phyloP scores from a whole-genome alignment of 2,113 vertebrate genomes.

The Climacteris rufus region DNA sequence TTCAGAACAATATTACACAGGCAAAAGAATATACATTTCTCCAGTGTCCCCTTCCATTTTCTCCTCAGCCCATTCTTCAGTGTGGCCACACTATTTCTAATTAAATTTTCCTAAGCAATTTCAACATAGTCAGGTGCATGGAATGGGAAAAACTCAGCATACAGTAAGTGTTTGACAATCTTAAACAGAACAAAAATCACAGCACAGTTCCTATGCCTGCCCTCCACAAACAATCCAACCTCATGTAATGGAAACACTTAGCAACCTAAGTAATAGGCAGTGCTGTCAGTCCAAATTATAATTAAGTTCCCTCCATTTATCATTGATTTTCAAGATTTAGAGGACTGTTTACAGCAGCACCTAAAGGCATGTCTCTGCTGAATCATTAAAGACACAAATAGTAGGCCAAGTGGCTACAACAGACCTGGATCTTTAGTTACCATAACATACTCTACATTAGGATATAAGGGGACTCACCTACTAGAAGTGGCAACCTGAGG shows the following conservation, averaged over 20 bases:
- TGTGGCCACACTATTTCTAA: background rate
- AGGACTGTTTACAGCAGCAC: background rate
- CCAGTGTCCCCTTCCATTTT: background rate
- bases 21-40: background rate
- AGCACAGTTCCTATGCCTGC: background rate
- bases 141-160: background rate
- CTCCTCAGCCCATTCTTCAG: background rate
- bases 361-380: background rate
- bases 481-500: background rate
- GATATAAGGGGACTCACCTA: background rate
- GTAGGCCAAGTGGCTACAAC: background rate
- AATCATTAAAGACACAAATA: background rate
- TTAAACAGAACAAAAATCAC: background rate
- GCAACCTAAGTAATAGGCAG: slow-evolving; percentile 15
- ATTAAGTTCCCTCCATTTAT: slow-evolving; percentile 24
- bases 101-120: background rate
- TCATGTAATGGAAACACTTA: background rate
- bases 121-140: background rate
- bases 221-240: background rate
- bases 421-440: background rate
- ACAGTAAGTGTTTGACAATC: background rate
- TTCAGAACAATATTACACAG: background rate
- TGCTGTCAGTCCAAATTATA: background rate
- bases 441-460: background rate
- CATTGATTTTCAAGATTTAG: slow-evolving; percentile 16